Evolutionary conservation across 2,888 invertebrate species (phyloP).

Genomic region (Clostera curtula): DNA sequence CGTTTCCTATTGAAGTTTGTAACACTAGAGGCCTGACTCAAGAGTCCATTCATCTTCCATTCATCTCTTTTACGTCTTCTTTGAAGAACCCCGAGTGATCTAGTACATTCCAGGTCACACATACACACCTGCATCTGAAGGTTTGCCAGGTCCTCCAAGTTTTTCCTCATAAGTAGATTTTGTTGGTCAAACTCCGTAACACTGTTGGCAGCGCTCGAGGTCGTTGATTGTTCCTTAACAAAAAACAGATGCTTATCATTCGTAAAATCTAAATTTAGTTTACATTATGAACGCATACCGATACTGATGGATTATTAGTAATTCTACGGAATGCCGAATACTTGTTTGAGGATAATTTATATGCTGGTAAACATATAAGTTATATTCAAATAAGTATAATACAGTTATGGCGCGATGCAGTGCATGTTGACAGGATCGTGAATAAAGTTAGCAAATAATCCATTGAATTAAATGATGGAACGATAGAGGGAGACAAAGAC

Average conservation of each 20-base stretch:
- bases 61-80: too few relatives aligned
- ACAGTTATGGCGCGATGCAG: too few relatives aligned
- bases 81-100: too few relatives aligned
- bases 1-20: too few relatives aligned
- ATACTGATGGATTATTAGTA: slow-evolving; percentile 19
- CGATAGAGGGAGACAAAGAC: too few relatives aligned
- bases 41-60: too few relatives aligned
- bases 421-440: too few relatives aligned
- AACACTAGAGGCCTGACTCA: too few relatives aligned
- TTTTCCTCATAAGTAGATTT: slow-evolving; percentile 65
- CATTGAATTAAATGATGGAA: too few relatives aligned
- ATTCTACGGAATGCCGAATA: slow-evolving; percentile 20
- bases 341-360: slow-evolving; percentile 1
- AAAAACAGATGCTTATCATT: slow-evolving; percentile 20
- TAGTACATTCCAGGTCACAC: too few relatives aligned
- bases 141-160: slow-evolving; percentile 67
- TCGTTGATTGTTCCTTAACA: slow-evolving; percentile 63
- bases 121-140: slow-evolving; percentile 65
- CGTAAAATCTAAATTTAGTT: slow-evolving; percentile 21
- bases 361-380: slow-evolving; percentile 13
- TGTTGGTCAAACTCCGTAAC: slow-evolving; percentile 70
- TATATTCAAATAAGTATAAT: slow-evolving; percentile 3
- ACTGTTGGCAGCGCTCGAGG: slow-evolving; percentile 69
- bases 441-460: too few relatives aligned
- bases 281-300: slow-evolving; percentile 24